Evolutionary conservation across 2,113 vertebrate species (phyloP).

Genomic region (Oriolus oriolus): DNA sequence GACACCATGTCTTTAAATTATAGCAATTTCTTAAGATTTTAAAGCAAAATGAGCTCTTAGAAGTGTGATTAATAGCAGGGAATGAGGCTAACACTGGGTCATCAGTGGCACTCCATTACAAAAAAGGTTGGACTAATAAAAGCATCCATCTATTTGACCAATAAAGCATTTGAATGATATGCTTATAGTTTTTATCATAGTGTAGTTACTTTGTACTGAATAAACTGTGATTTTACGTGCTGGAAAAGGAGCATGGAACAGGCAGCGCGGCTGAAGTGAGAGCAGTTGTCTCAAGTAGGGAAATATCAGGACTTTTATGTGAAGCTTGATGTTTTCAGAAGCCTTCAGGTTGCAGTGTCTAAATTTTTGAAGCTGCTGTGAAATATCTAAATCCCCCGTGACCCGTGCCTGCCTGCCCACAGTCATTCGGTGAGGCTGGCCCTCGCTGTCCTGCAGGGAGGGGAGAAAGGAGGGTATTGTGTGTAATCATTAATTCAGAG

Average conservation of each 20-base stretch:
- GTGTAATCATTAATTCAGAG: conserved; percentile 63
- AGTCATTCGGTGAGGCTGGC: conserved; percentile 24
- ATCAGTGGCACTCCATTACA: conserved; percentile 81
- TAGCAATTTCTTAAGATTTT: conserved; percentile 84
- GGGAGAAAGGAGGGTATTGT: conserved; percentile 61
- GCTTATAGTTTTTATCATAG: conserved; percentile 71
- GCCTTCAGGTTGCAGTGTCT: conserved; percentile 44
- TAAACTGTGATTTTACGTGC: conserved; percentile 71
- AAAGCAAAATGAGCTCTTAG: conserved; percentile 83
- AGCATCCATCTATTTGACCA: conserved; percentile 80
- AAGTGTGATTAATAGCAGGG: conserved; percentile 80
- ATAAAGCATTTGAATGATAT: conserved; percentile 80
- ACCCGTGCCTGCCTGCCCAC: conserved; percentile 38
- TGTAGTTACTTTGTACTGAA: conserved; percentile 66
- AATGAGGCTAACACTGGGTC: conserved; percentile 78
- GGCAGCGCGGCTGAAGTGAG: neutral
- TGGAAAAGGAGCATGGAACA: conserved; percentile 40
- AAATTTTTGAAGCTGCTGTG: conserved; percentile 47
- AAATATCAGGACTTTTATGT: conserved; percentile 10
- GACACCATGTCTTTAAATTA: conserved; percentile 81
- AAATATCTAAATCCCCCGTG: conserved; percentile 40
- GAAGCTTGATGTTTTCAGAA: conserved; percentile 21
- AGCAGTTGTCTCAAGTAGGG: neutral
- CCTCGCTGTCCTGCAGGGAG: conserved; percentile 48
- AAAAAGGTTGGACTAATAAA: conserved; percentile 80